phyloP scores from a whole-genome alignment of 2,797 vertebrate species.

The Carcharodon carcharias region DNA sequence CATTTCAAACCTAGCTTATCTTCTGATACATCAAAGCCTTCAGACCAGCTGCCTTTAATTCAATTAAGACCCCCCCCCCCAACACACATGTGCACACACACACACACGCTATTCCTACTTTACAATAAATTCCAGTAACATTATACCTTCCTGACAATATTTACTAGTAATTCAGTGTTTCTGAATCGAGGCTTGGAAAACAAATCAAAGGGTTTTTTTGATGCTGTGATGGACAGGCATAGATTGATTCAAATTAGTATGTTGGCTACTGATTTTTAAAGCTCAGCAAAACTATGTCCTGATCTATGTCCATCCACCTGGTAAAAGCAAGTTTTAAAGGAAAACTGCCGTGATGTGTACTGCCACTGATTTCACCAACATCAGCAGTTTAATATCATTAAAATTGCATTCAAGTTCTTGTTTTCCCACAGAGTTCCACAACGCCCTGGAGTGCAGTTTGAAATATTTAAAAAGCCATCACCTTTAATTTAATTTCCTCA shows the following conservation, averaged over 20 bases:
- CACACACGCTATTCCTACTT: too few species aligned
- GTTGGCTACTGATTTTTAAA: not conserved
- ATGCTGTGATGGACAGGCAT: not conserved
- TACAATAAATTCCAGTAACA: too few species aligned
- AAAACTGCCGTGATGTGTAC: not conserved
- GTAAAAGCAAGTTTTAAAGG: not conserved
- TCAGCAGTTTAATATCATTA: conserved; percentile 9
- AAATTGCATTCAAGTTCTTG: conserved; percentile 4
- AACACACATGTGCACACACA: too few species aligned
- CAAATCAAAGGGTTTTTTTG: not conserved
- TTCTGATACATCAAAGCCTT: too few species aligned
- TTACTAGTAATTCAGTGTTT: not conserved
- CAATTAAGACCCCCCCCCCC: too few species aligned
- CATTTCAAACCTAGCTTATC: too few species aligned
- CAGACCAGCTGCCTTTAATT: too few species aligned
- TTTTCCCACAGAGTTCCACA: not conserved
- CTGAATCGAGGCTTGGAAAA: not conserved
- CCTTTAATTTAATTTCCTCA: not conserved
- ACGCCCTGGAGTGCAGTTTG: not conserved
- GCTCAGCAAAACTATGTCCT: not conserved
- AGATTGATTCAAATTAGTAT: not conserved
- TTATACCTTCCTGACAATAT: not conserved
- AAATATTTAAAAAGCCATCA: conserved; percentile 23
- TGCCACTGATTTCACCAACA: not conserved
- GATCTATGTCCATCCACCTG: not conserved